Percentiles rank a stretch among this genome's conserved stretches.
phyloP scores from a whole-genome alignment of 2,113 vertebrate species.

The Mormoops blainvillei region DNA sequence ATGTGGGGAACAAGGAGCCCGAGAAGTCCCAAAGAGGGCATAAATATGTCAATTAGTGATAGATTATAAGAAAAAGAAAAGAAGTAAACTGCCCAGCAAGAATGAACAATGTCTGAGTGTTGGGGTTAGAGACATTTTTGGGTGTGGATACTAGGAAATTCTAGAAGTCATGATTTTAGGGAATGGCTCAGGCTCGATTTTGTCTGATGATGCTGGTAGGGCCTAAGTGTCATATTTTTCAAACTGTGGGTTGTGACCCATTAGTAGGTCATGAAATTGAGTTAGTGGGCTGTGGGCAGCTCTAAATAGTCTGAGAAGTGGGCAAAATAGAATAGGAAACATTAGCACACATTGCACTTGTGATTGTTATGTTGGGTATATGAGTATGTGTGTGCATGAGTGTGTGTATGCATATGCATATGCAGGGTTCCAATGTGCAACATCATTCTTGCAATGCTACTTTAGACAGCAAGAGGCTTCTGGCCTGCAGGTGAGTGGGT shows the following conservation, averaged over 20 bases:
- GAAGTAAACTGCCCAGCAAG: not conserved
- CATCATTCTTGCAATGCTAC: not conserved
- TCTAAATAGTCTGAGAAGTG: not conserved
- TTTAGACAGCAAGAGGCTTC: not conserved
- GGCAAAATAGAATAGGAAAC: not conserved
- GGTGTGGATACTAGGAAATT: not conserved
- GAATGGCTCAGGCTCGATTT: not conserved
- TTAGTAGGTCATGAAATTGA: not conserved
- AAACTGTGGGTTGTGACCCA: not conserved
- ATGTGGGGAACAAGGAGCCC: not conserved
- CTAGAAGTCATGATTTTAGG: not conserved
- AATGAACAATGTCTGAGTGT: not conserved
- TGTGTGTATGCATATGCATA: not conserved
- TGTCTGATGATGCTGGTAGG: not conserved
- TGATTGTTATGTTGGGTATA: not conserved
- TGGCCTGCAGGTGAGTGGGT: not conserved
- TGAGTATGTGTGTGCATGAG: not conserved
- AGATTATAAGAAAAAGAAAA: not conserved
- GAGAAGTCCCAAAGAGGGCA: not conserved
- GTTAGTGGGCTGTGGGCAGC: not conserved
- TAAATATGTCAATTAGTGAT: not conserved
- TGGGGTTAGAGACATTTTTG: not conserved
- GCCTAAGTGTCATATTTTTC: not conserved
- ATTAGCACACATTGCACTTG: too few relatives aligned
- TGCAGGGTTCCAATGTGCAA: not conserved